A percentile compares a stretch with the other conserved stretches of the same genome.
phyloP scores from a whole-genome alignment of 2,888 invertebrate genomes.

The Eupelmus urozonus region DNA sequence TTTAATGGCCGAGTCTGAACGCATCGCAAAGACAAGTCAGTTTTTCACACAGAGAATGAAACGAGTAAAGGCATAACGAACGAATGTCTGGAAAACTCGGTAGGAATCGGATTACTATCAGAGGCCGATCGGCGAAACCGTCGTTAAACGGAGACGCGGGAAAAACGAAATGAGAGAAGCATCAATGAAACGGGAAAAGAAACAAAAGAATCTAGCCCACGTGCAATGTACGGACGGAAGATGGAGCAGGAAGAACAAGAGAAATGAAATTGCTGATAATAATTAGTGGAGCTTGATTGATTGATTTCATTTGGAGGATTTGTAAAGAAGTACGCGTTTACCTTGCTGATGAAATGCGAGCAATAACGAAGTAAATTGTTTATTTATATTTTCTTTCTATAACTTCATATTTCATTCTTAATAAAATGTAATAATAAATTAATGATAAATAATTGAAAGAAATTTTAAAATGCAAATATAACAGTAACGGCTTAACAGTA shows the following conservation, averaged over 20 bases:
- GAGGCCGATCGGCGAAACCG: conserved; percentile 58
- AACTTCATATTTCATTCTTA: too few species aligned
- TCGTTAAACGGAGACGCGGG: conserved; percentile 53
- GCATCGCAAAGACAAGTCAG: background rate
- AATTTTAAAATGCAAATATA: too few species aligned
- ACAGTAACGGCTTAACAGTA: too few species aligned
- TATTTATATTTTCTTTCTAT: too few species aligned
- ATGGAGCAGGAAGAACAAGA: conserved; percentile 1
- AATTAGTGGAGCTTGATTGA: conserved; percentile 46
- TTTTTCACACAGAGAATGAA: background rate
- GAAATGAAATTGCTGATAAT: conserved; percentile 23
- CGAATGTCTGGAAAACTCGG: conserved; percentile 62
- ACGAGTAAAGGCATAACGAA: conserved; percentile 54
- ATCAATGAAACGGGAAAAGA: conserved; percentile 22
- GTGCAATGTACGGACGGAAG: too few species aligned
- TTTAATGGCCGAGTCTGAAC: conserved; percentile 23
- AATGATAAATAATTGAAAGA: too few species aligned
- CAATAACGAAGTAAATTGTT: too few species aligned
- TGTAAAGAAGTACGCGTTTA: too few species aligned
- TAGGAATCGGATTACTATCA: conserved; percentile 63
- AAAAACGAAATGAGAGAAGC: conserved; percentile 47
- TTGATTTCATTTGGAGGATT: conserved; percentile 2
- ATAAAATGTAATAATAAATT: too few species aligned
- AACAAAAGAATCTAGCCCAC: conserved; percentile 12
- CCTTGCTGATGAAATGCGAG: too few species aligned